Evolutionary conservation across 2,113 vertebrate genomes (phyloP).

Genomic region (Corythornis vintsioides): DNA sequence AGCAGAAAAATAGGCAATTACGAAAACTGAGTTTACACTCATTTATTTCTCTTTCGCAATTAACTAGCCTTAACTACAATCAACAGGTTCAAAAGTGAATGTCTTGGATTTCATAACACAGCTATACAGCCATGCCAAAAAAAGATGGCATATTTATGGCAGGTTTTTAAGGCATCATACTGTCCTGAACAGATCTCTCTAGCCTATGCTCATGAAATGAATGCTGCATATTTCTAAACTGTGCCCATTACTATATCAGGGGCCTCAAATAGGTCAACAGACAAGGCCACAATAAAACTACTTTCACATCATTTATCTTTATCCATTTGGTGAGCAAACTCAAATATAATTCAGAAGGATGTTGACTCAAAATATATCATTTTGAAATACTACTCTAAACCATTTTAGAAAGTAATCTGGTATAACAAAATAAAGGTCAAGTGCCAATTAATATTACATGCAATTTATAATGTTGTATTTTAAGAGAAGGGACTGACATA

Average conservation of each 20-base stretch:
- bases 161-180: neutral
- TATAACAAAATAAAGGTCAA: conserved; percentile 41
- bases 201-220: neutral
- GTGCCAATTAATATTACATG: neutral
- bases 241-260: neutral
- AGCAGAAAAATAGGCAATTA: neutral
- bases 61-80: neutral
- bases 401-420: conserved; percentile 26
- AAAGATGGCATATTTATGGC: neutral
- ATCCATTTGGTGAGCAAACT: neutral
- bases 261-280: neutral
- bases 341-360: neutral
- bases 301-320: neutral
- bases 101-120: neutral
- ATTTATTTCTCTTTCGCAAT: neutral
- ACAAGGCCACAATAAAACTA: neutral
- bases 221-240: neutral
- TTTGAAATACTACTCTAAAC: conserved; percentile 3
- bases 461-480: conserved; percentile 11
- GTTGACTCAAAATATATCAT: conserved; percentile 19
- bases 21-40: neutral
- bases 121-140: neutral
- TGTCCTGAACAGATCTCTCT: neutral
- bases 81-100: neutral
- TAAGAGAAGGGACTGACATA: conserved; percentile 2